phyloP scores from a whole-genome alignment of 2,113 vertebrate genomes.

The Grallaria varia region DNA sequence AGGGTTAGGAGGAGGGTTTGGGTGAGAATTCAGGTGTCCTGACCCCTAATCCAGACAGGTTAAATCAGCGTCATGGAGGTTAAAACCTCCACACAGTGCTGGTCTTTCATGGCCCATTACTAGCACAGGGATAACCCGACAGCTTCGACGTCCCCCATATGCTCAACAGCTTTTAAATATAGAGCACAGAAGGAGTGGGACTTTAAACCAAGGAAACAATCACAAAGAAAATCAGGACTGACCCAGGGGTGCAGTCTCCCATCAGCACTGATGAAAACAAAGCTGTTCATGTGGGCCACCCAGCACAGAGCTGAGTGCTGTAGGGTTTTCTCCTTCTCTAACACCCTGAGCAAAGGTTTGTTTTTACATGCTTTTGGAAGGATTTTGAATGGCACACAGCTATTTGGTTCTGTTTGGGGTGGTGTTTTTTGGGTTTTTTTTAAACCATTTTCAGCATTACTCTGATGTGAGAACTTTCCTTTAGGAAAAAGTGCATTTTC shows the following conservation, averaged over 20 bases:
- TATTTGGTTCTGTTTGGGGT: not conserved
- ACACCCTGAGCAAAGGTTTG: not conserved
- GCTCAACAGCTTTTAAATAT: not conserved
- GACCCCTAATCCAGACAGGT: not conserved
- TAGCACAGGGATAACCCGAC: not conserved
- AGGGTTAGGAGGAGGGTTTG: not conserved
- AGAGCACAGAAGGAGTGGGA: not conserved
- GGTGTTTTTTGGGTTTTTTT: not conserved
- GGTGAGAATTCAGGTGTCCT: not conserved
- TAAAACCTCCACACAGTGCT: not conserved
- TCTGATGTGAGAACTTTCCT: not conserved
- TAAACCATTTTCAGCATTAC: not conserved
- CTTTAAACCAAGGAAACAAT: not conserved
- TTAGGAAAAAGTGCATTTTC: not conserved
- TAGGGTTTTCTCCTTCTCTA: not conserved
- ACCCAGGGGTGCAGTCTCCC: not conserved
- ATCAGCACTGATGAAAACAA: rapidly evolving
- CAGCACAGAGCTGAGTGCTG: rapidly evolving
- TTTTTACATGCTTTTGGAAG: not conserved
- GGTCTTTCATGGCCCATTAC: not conserved
- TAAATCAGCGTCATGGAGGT: not conserved
- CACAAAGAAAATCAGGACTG: not conserved
- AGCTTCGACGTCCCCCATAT: rapidly evolving
- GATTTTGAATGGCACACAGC: not conserved
- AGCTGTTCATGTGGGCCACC: not conserved